Evolutionary conservation across 2,797 vertebrate species (phyloP).

Genomic region (Percopsis omiscomaycus): DNA sequence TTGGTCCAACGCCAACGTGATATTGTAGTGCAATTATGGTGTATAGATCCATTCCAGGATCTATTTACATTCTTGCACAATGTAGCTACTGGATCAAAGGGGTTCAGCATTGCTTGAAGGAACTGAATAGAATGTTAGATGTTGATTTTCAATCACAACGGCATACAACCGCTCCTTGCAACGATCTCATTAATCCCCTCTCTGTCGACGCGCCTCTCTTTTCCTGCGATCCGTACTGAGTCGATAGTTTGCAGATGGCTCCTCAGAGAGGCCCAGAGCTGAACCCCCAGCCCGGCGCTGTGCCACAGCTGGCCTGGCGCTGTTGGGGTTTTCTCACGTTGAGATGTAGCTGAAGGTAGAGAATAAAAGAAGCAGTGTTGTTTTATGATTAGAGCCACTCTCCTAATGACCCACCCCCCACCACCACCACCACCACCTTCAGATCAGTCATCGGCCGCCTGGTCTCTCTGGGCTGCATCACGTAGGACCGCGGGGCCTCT

Average conservation of each 20-base stretch:
- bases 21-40: background rate
- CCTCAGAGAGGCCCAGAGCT: conserved; percentile 40
- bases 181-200: conserved; percentile 60
- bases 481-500: conserved; percentile 66
- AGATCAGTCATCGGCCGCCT: conserved; percentile 71
- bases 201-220: conserved; percentile 30
- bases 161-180: conserved; percentile 38
- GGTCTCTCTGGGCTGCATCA: conserved; percentile 72
- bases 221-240: conserved; percentile 40
- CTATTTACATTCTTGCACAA: conserved; percentile 37
- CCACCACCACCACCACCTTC: background rate
- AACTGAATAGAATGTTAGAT: background rate
- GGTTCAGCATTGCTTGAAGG: background rate
- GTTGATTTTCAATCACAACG: conserved; percentile 25
- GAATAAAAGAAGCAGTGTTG: conserved; percentile 68
- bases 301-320: conserved; percentile 8
- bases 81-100: conserved; percentile 28
- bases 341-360: conserved; percentile 52
- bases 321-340: conserved; percentile 54
- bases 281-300: conserved; percentile 34
- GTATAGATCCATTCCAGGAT: background rate
- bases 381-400: conserved; percentile 67
- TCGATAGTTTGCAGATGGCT: conserved; percentile 72
- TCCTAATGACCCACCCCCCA: background rate
- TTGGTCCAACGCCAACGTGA: conserved; percentile 18